phyloP scores from a whole-genome alignment of 1,140 invertebrate species.

The Oryctes rhinoceros region DNA sequence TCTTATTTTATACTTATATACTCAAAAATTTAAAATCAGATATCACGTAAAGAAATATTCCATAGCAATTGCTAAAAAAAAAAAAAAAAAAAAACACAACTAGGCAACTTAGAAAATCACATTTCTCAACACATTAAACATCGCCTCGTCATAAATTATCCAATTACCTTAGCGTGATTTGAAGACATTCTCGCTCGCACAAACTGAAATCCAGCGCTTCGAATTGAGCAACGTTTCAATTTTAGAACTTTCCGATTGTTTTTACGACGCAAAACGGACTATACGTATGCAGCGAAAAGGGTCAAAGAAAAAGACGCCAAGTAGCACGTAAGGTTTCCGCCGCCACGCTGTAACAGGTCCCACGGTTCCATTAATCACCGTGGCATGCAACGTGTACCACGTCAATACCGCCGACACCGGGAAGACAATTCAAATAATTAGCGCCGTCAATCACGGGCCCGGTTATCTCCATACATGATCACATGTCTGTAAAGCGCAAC shows the following conservation, averaged over 20 bases:
- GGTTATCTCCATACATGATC: slow-evolving; percentile 13
- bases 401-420: slow-evolving; percentile 15
- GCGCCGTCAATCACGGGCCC: neutral
- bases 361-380: neutral
- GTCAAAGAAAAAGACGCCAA: neutral
- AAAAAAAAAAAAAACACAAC: too few species aligned
- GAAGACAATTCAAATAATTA: slow-evolving; percentile 22
- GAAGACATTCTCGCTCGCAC: neutral
- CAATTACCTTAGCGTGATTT: slow-evolving; percentile 22
- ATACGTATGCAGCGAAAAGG: neutral
- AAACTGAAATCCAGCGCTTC: neutral
- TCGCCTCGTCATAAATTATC: slow-evolving; percentile 7
- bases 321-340: neutral
- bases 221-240: slow-evolving; percentile 8
- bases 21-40: too few species aligned
- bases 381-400: neutral
- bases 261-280: too few species aligned
- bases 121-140: neutral
- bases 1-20: too few species aligned
- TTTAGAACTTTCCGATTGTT: slow-evolving; percentile 6
- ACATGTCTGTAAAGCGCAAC: neutral
- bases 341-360: neutral
- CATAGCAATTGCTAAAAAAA: too few species aligned
- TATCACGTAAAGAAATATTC: too few species aligned
- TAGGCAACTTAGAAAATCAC: too few species aligned